Evolutionary conservation across 2,797 vertebrate species (phyloP).

Genomic region (Anolis apletophallus): DNA sequence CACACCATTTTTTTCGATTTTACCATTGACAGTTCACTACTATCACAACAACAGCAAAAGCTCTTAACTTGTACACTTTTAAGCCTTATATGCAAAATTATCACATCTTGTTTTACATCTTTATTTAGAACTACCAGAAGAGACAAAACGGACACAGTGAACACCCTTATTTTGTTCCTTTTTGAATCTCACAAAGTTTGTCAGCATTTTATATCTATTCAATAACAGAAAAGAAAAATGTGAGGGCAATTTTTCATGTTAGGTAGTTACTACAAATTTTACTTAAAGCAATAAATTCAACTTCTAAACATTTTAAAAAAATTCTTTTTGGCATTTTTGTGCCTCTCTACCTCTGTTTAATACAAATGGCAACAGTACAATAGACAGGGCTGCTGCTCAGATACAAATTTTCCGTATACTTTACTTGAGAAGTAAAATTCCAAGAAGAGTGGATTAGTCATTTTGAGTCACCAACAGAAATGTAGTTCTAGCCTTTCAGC

Average conservation of each 20-base stretch:
- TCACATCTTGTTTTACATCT: too few species aligned
- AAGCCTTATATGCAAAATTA: too few species aligned
- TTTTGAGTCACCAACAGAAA: neutral
- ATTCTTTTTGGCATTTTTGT: neutral
- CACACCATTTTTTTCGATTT: too few species aligned
- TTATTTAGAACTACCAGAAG: too few species aligned
- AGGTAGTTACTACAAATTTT: neutral
- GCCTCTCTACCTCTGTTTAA: neutral
- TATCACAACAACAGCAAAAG: too few species aligned
- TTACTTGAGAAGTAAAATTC: neutral
- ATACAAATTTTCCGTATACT: neutral
- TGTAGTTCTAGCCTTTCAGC: neutral
- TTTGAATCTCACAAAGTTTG: too few species aligned
- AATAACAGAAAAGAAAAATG: neutral
- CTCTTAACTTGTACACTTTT: too few species aligned
- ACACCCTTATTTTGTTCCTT: too few species aligned
- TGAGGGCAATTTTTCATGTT: neutral
- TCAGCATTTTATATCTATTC: neutral
- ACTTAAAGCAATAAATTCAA: neutral
- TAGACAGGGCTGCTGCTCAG: neutral
- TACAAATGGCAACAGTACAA: neutral
- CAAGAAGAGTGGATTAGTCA: neutral
- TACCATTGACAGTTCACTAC: too few species aligned
- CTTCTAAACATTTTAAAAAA: neutral
- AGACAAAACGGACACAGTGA: too few species aligned